Evolutionary conservation across 2,888 invertebrate genomes (phyloP), one percentile per base, ranked within the genome.

Genomic region (Eumerus sabulonum): DNA sequence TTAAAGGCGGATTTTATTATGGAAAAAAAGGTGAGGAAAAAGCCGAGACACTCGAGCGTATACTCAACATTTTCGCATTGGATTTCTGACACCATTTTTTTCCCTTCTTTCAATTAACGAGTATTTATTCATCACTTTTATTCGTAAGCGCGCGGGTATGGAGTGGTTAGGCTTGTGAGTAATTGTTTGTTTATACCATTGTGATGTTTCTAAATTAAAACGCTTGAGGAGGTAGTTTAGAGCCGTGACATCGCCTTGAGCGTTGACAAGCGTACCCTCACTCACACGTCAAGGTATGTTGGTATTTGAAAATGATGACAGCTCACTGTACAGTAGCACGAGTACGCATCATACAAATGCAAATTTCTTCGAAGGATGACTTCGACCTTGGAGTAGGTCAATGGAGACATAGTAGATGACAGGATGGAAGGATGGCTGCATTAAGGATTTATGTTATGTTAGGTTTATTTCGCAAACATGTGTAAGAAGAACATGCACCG

Each of bases 191-290:
- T 35, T 16, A n/a, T 40, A 45, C 42, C 70, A 59, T 51, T 74
- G 45, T 68, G 76, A 70, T 53, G 45, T 63, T 76, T 76, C 76
- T 68, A 68, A 76, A 76, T 76, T 74, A 70, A 76, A 70, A 70
- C 57, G 47, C 14, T 68, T 57, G 14, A 17, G 9, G 40, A 47
- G 2, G 7, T 7, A 57, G 45, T 47, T 38, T 47, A 51, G 35
- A 53, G 35, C 63, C 57, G 45, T 63, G 62, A 45, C 57, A 63
- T 63, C 51, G 57, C 62, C 76, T 59, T 62, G 59, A 45, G 70
- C 38, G 45, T 14, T 68, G 63, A 57, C 70, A 68, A 9, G 47
- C 60, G 53, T 7, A 5, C 27, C 3, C 54, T 54, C 45, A 64
- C 4, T n/a, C 9, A 27, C 27, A 27, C 27, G 7, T 27, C 27